A percentile compares a stretch with the other conserved stretches of the same genome.
phyloP scores from a whole-genome alignment of 2,797 vertebrate species.

The Cephalopachus bancanus region DNA sequence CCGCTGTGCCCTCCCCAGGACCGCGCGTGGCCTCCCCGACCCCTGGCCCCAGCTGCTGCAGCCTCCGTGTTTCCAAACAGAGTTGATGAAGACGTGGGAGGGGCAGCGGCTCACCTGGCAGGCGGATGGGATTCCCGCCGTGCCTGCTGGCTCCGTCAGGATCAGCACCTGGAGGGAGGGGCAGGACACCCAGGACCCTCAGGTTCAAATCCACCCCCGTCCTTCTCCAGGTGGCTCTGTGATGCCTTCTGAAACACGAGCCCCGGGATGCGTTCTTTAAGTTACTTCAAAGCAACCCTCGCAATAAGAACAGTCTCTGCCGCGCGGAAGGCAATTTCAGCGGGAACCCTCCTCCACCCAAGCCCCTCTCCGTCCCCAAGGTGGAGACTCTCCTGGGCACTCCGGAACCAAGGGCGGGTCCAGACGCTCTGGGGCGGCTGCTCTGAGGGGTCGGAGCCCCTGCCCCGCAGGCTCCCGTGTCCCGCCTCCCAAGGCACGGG shows the following conservation, averaged over 20 bases:
- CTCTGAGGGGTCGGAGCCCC: background rate
- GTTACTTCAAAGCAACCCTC: background rate
- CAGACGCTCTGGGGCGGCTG: background rate
- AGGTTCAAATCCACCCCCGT: background rate
- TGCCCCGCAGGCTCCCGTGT: background rate
- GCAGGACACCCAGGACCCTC: background rate
- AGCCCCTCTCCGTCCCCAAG: background rate
- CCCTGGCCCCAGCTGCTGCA: background rate
- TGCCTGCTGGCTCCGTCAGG: background rate
- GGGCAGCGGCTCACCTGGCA: no score
- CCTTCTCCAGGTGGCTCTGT: background rate
- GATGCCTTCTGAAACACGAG: no score
- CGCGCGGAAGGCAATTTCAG: background rate
- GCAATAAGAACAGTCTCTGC: background rate
- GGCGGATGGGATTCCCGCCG: background rate
- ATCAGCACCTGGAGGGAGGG: background rate
- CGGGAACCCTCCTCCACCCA: background rate
- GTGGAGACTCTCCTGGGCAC: background rate
- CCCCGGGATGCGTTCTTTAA: no score
- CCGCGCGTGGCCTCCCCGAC: background rate
- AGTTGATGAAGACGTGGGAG: background rate
- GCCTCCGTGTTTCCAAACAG: background rate
- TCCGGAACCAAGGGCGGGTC: background rate
- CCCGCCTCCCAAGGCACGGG: background rate
- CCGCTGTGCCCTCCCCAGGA: background rate